Conservation (phyloP, 2,888 invertebrate species). For the Chrysina gloriosa region DNA sequence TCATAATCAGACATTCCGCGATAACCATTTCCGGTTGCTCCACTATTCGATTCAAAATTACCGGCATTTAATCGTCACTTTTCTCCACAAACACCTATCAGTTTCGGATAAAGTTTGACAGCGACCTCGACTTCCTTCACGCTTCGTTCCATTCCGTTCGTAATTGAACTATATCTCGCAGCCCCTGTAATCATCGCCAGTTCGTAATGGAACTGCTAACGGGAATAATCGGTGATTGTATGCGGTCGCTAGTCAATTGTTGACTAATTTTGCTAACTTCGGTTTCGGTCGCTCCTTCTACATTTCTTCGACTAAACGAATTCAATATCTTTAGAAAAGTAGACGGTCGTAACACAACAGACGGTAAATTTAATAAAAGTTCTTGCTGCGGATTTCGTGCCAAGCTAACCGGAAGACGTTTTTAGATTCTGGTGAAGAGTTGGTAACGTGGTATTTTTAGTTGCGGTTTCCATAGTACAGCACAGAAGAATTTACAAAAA, state of each 20-base stretch:
- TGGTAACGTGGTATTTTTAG: neutral
- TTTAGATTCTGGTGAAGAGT: neutral
- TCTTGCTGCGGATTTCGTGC: neutral
- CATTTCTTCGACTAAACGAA: neutral
- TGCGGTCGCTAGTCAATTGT: slow-evolving; percentile 21
- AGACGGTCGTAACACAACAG: slow-evolving; percentile 10
- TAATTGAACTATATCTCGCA: neutral
- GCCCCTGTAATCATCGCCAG: neutral
- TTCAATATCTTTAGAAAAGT: slow-evolving; percentile 27
- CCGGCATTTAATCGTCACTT: neutral
- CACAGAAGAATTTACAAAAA: too few relatives aligned
- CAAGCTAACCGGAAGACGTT: neutral
- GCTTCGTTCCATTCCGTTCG: neutral
- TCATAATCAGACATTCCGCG: too few relatives aligned
- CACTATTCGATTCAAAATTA: neutral
- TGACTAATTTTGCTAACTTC: slow-evolving; percentile 25
- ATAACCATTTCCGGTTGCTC: neutral
- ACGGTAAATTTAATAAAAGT: slow-evolving; percentile 12
- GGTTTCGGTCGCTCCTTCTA: slow-evolving; percentile 1
- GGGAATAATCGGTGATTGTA: slow-evolving; percentile 15
- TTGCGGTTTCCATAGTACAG: too few relatives aligned
- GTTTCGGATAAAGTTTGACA: neutral
- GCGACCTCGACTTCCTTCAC: neutral
- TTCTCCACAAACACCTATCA: neutral
- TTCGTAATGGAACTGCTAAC: slow-evolving; percentile 14